phyloP scores from a whole-genome alignment of 2,113 vertebrate species.

The Bubo blakistoni region DNA sequence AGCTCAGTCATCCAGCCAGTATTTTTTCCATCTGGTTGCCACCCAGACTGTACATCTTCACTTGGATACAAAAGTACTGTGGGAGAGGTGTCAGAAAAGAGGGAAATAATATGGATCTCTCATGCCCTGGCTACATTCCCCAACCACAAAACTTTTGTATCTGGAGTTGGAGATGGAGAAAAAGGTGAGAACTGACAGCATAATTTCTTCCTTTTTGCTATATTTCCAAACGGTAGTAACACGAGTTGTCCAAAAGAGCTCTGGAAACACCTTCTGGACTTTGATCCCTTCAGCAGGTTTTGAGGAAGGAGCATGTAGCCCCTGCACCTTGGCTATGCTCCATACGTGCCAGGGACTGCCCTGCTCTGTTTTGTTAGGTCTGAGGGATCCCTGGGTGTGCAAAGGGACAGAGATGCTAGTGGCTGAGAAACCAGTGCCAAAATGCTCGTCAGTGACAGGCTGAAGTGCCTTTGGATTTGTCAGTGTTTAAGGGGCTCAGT shows the following conservation, averaged over 20 bases:
- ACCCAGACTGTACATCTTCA: not conserved
- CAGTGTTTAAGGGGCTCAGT: not conserved
- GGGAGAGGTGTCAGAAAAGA: not conserved
- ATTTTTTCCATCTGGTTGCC: not conserved
- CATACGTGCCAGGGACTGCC: not conserved
- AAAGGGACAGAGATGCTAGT: not conserved
- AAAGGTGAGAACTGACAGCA: accelerated
- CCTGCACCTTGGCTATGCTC: accelerated
- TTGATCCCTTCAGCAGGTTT: not conserved
- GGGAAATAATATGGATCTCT: not conserved
- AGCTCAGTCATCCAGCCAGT: not conserved
- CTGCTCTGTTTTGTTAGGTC: not conserved
- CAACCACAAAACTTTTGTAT: not conserved
- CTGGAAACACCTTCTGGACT: not conserved
- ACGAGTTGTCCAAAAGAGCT: not conserved
- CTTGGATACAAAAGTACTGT: not conserved
- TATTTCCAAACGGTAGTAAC: not conserved
- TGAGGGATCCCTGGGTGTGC: accelerated
- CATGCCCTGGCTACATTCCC: accelerated
- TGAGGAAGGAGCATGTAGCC: not conserved
- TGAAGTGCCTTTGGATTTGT: not conserved
- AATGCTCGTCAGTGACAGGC: not conserved
- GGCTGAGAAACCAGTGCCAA: not conserved
- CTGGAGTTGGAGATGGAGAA: not conserved
- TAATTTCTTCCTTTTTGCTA: not conserved